Conservation (phyloP, 2,888 invertebrate species). For the Apamea sordens region DNA sequence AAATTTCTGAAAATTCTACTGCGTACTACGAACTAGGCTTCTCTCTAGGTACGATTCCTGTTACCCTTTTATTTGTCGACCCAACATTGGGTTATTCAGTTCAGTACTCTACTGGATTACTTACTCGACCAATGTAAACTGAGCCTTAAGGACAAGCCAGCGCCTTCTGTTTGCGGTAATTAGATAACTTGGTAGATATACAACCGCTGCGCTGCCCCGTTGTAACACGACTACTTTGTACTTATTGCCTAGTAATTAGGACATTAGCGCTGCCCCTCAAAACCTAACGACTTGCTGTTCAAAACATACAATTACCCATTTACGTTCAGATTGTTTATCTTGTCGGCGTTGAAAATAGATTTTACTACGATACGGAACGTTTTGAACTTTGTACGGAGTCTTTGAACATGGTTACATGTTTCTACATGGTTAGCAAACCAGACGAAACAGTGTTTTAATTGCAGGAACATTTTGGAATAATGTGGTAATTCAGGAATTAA, state of each 20-base stretch:
- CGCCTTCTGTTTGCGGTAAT: slow-evolving; percentile 80
- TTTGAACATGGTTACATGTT: neutral
- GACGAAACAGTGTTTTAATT: neutral
- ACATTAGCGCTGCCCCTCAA: slow-evolving; percentile 44
- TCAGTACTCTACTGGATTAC: slow-evolving; percentile 36
- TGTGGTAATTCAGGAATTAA: neutral
- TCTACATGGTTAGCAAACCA: neutral
- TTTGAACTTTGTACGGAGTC: neutral
- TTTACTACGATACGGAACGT: neutral
- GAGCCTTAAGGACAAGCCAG: slow-evolving; percentile 66
- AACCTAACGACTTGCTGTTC: slow-evolving; percentile 40
- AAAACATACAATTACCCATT: slow-evolving; percentile 34
- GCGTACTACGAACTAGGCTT: neutral
- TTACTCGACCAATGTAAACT: slow-evolving; percentile 46
- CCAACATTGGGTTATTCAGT: slow-evolving; percentile 1
- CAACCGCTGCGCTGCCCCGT: slow-evolving; percentile 67
- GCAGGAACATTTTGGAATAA: neutral
- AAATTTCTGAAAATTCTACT: neutral
- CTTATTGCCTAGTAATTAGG: slow-evolving; percentile 61
- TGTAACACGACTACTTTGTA: slow-evolving; percentile 69
- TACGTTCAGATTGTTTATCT: slow-evolving; percentile 32
- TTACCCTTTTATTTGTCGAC: slow-evolving; percentile 14
- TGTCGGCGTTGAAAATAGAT: slow-evolving; percentile 8
- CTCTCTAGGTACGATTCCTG: neutral
- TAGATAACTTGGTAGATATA: slow-evolving; percentile 81